A percentile compares a stretch with the other conserved stretches of the same genome.
These are phyloP conservation scores for Chlorocebus sabaeus DNA, from an alignment of 2,113 vertebrate species.

Conservation along the genomic window DNA sequence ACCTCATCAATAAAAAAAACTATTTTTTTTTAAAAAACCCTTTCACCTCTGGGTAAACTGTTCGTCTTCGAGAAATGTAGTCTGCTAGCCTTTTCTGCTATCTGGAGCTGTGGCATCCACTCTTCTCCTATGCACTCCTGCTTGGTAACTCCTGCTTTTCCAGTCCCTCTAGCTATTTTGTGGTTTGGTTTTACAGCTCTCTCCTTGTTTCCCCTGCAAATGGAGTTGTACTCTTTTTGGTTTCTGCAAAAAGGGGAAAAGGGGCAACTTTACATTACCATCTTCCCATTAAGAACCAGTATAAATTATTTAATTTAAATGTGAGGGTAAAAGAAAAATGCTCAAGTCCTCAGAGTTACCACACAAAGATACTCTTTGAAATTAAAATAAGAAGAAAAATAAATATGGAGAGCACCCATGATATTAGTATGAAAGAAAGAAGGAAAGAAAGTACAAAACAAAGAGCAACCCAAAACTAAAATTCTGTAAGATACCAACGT, in stretches of 20 bases:
- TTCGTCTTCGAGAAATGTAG: background rate
- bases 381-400: constrained; percentile 32
- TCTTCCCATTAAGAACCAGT: background rate
- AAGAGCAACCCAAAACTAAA: background rate
- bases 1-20: no score
- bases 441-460: background rate
- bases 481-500: background rate
- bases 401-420: background rate
- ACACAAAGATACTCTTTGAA: background rate
- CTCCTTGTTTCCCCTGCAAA: background rate
- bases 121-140: background rate
- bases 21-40: no score
- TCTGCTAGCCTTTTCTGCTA: background rate
- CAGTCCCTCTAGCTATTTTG: background rate
- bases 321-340: constrained; percentile 6
- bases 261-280: background rate
- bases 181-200: background rate
- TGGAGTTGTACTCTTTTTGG: background rate
- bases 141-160: background rate
- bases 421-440: background rate
- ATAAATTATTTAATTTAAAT: background rate
- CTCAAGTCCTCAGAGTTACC: background rate
- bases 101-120: background rate
- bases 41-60: background rate
- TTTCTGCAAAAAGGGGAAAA: constrained; percentile 5